A percentile compares a stretch with the other conserved stretches of the same genome.
Conservation (phyloP, 92 coral and sea anemone species). For the Bergia puertoricense region DNA sequence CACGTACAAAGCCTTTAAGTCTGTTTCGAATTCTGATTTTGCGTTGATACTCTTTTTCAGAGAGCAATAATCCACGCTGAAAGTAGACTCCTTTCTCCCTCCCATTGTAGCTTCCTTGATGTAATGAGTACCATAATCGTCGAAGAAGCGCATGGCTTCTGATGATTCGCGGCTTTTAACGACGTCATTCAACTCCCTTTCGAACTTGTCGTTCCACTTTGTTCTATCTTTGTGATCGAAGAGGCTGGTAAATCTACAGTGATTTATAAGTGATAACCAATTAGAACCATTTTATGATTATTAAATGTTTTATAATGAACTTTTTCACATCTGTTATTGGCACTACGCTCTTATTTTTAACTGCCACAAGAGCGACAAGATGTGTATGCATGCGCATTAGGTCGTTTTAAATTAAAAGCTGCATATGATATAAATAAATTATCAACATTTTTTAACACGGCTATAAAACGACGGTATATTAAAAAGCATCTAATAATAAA, state of each 20-base stretch:
- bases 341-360: too few species aligned
- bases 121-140: constrained; percentile 11
- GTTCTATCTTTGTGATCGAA: neutral
- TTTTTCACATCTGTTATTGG: too few species aligned
- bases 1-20: neutral
- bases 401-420: too few species aligned
- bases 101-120: constrained; percentile 8
- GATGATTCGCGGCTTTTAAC: neutral
- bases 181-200: neutral
- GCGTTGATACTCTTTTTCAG: neutral
- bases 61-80: constrained; percentile 22
- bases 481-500: too few species aligned
- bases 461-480: too few species aligned
- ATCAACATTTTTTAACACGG: too few species aligned
- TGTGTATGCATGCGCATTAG: too few species aligned
- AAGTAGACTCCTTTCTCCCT: neutral
- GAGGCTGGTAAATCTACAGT: neutral
- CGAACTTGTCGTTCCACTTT: neutral
- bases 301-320: too few species aligned
- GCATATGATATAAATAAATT: too few species aligned
- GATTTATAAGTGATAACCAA: neutral
- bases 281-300: too few species aligned
- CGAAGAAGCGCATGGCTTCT: neutral
- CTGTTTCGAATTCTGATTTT: neutral
- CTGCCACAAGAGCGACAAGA: too few species aligned